Evolutionary conservation across 2,113 vertebrate genomes (phyloP).

Genomic region (Dasyurus viverrinus): DNA sequence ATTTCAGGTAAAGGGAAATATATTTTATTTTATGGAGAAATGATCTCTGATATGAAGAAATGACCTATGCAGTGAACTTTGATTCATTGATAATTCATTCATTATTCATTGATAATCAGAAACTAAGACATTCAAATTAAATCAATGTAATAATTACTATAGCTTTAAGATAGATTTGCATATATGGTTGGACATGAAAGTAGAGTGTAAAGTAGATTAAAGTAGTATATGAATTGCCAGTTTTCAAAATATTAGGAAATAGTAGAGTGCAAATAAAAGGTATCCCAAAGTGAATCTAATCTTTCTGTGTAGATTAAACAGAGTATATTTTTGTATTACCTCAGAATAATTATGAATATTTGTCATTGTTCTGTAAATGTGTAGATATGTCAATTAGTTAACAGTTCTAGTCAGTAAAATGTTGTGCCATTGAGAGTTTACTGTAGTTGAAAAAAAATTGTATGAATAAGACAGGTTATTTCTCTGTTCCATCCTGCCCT

Average conservation of each 20-base stretch:
- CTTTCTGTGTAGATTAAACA: background rate
- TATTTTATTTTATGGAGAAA: background rate
- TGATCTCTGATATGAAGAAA: background rate
- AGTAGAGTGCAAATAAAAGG: background rate
- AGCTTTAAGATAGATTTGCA: background rate
- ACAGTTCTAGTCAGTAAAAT: background rate
- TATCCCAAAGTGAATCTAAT: background rate
- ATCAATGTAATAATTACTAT: background rate
- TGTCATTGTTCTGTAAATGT: background rate
- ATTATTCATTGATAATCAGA: background rate
- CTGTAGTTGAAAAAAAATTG: background rate
- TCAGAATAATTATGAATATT: background rate
- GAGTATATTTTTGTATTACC: background rate
- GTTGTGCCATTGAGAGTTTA: background rate
- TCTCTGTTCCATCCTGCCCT: background rate
- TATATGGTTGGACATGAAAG: background rate
- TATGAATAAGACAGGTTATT: background rate
- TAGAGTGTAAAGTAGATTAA: background rate
- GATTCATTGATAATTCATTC: background rate
- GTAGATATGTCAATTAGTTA: background rate
- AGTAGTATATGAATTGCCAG: background rate
- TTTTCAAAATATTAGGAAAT: background rate
- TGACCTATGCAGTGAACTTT: background rate
- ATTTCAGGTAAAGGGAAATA: background rate
- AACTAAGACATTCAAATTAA: constrained; percentile 15